These are phyloP conservation scores for Halichoerus grypus DNA, from an alignment of 2,113 vertebrate species.

Conservation along the genomic window DNA sequence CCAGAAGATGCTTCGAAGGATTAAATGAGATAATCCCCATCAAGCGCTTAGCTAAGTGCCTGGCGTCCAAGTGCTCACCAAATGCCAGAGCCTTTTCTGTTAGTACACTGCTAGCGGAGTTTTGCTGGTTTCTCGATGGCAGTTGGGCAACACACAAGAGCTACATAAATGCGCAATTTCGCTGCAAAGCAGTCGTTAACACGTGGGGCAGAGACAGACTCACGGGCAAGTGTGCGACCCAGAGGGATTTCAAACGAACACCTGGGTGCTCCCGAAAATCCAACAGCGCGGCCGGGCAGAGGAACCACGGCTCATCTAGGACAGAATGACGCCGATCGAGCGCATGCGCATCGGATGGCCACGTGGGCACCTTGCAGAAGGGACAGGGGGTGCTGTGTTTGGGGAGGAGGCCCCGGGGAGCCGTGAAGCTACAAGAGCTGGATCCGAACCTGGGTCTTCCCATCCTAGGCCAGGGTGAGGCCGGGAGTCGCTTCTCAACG, in stretches of 20 bases:
- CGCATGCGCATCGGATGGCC: fast-evolving
- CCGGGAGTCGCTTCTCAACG: background rate
- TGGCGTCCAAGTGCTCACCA: background rate
- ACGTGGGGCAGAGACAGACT: background rate
- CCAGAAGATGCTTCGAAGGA: background rate
- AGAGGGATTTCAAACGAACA: background rate
- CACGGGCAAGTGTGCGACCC: fast-evolving
- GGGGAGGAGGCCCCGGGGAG: background rate
- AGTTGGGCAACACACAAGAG: background rate
- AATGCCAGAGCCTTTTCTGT: background rate
- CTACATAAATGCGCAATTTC: background rate
- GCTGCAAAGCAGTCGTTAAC: background rate
- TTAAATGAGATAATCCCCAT: background rate
- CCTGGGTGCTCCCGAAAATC: background rate
- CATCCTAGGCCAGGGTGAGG: background rate
- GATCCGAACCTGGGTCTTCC: background rate
- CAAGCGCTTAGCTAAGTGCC: background rate
- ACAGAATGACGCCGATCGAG: background rate
- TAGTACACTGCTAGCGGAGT: fast-evolving
- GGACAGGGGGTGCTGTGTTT: background rate
- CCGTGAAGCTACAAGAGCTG: background rate
- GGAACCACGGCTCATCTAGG: fast-evolving
- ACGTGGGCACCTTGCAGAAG: fast-evolving
- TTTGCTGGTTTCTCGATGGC: background rate
- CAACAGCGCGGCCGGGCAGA: no score